Percentiles rank a stretch among this genome's conserved stretches.
Conservation (phyloP, 2,888 invertebrate genomes). For the Eristalinus aeneus region DNA sequence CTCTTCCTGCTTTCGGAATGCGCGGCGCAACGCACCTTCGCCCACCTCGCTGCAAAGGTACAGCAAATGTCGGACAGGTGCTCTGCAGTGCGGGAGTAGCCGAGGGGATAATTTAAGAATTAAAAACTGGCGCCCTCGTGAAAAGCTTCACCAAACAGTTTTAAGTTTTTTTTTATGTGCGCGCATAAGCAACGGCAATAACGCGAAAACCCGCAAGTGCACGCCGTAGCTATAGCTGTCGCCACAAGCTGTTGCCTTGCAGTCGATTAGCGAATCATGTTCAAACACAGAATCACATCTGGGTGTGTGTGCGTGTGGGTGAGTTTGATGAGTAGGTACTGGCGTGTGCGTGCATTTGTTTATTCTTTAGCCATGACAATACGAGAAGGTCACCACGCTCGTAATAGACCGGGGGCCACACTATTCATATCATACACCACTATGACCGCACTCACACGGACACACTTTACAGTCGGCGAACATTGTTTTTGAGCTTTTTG, state of each 20-base stretch:
- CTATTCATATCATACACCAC: constrained; percentile 47
- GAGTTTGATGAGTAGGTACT: constrained; percentile 11
- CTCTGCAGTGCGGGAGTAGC: not conserved
- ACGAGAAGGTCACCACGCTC: constrained; percentile 79
- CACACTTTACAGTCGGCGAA: not conserved
- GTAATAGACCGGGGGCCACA: constrained; percentile 71
- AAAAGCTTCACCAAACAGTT: constrained; percentile 21
- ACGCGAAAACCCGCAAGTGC: constrained; percentile 68
- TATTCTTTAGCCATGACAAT: constrained; percentile 79
- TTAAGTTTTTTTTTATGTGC: not conserved
- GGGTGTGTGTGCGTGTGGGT: not conserved
- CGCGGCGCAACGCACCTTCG: not conserved
- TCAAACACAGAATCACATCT: constrained; percentile 26
- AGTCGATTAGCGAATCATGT: constrained; percentile 48
- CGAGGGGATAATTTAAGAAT: constrained; percentile 6
- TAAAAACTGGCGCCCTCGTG: constrained; percentile 33
- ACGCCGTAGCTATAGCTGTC: not conserved
- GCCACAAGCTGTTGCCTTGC: constrained; percentile 56
- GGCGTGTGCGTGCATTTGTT: constrained; percentile 67
- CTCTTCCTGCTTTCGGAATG: constrained; percentile 41
- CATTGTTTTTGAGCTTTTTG: constrained; percentile 43
- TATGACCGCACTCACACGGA: constrained; percentile 7
- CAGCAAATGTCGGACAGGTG: constrained; percentile 9
- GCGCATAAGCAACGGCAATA: constrained; percentile 18
- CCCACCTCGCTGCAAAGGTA: too few species aligned